Percentiles rank a stretch among this genome's conserved stretches.
Conservation (phyloP, 2,797 vertebrate species). For the Nasua narica region DNA sequence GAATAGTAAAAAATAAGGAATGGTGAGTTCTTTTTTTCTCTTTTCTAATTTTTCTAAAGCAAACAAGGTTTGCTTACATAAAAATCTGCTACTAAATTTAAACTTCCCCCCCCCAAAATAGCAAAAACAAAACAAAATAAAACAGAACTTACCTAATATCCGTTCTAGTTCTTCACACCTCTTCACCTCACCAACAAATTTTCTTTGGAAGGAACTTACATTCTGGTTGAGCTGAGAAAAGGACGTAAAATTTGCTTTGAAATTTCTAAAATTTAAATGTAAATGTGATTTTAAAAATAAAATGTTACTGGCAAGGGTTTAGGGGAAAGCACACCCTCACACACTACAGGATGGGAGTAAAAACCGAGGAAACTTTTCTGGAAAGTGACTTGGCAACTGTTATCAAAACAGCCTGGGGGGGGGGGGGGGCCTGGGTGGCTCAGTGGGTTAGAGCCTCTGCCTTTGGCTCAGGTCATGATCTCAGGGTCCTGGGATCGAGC, state of each 20-base stretch:
- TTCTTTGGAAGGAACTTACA: conserved; percentile 96
- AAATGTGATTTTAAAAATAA: neutral
- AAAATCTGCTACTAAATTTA: neutral
- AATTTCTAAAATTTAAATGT: neutral
- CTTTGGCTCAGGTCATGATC: too few species aligned
- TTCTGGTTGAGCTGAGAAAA: conserved; percentile 92
- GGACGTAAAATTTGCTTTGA: conserved; percentile 46
- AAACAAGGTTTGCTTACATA: neutral
- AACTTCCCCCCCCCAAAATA: conserved; percentile 84
- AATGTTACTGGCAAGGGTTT: neutral
- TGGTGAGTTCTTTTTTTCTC: neutral
- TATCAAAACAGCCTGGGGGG: neutral
- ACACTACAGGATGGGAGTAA: too few species aligned
- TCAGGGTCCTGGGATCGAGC: too few species aligned
- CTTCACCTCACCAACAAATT: conserved; percentile 98
- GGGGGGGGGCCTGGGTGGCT: too few species aligned
- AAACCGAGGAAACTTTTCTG: neutral
- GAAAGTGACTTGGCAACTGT: neutral
- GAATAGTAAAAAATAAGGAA: neutral
- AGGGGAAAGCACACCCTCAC: neutral
- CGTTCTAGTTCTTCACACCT: conserved; percentile 98
- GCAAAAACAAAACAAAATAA: neutral
- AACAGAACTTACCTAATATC: conserved; percentile 91
- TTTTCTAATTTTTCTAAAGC: neutral
- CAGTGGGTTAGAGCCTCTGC: too few species aligned